These are phyloP conservation scores for Eristalinus sepulchralis DNA, from an alignment of 2,888 invertebrate genomes.

Conservation along the genomic window DNA sequence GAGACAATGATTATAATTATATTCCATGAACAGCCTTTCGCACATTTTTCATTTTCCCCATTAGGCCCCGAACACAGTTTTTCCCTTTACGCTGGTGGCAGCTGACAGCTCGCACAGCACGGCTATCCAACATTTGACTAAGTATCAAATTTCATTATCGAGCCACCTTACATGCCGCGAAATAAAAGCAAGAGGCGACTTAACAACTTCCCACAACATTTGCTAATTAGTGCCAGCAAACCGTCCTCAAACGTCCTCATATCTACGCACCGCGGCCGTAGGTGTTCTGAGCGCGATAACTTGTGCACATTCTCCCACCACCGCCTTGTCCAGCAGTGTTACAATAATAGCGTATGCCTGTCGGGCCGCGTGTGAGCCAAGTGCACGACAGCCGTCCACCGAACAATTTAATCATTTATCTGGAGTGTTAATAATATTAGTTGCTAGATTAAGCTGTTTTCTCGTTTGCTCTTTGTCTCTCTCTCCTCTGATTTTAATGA, in stretches of 20 bases:
- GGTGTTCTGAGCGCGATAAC: background rate
- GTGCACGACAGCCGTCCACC: conserved; percentile 30
- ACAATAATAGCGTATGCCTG: conserved; percentile 57
- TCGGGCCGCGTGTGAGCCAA: conserved; percentile 33
- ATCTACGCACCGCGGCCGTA: background rate
- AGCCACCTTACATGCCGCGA: background rate
- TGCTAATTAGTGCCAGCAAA: conserved; percentile 54
- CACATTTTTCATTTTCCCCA: too few species aligned
- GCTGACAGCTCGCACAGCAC: background rate
- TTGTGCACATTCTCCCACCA: background rate
- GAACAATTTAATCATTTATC: conserved; percentile 53
- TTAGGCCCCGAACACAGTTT: too few species aligned
- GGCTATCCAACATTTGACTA: background rate
- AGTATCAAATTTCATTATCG: background rate
- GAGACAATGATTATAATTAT: too few species aligned
- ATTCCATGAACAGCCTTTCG: too few species aligned
- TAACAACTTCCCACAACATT: conserved; percentile 38
- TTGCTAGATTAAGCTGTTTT: conserved; percentile 55
- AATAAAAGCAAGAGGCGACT: background rate
- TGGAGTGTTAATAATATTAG: conserved; percentile 54
- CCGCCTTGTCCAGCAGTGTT: conserved; percentile 1
- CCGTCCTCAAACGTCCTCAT: background rate
- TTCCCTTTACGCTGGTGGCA: too few species aligned
- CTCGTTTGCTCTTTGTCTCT: conserved; percentile 13
- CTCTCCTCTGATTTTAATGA: conserved; percentile 32